Percentiles rank a stretch among this genome's conserved stretches.
Conservation (phyloP, 2,888 invertebrate genomes). For the Pyrochroa serraticornis region DNA sequence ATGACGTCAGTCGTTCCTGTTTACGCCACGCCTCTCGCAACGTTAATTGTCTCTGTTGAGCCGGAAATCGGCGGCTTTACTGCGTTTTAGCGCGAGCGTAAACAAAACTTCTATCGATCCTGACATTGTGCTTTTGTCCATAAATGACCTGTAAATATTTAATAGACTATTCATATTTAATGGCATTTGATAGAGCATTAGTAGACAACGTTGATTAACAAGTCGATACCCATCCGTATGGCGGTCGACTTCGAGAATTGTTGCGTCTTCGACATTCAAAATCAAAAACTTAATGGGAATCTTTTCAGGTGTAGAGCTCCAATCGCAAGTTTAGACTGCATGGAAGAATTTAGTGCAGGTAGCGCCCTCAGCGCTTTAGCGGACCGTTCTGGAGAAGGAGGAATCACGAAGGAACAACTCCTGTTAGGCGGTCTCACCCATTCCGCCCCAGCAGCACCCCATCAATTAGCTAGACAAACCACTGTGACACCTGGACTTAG, state of each 20-base stretch:
- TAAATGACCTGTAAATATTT: too few species aligned
- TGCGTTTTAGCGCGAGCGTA: neutral
- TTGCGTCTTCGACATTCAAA: too few species aligned
- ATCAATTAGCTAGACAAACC: constrained; percentile 68
- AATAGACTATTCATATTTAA: too few species aligned
- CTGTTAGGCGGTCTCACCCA: constrained; percentile 57
- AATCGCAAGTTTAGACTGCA: constrained; percentile 90
- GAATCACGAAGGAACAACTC: constrained; percentile 64
- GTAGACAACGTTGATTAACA: too few species aligned
- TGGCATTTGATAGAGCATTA: too few species aligned
- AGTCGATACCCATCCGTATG: too few species aligned
- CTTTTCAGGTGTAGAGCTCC: constrained; percentile 83
- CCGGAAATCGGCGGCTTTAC: too few species aligned
- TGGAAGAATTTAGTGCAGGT: constrained; percentile 87
- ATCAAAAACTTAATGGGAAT: neutral
- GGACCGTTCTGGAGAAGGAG: constrained; percentile 58
- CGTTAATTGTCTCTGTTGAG: too few species aligned
- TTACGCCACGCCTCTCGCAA: too few species aligned
- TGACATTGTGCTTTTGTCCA: neutral
- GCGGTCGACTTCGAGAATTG: too few species aligned
- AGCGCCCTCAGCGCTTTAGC: constrained; percentile 58
- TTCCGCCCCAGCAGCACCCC: constrained; percentile 49
- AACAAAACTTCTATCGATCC: neutral
- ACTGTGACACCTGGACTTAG: constrained; percentile 81
- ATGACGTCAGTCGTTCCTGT: too few species aligned